Base-by-base conservation (phyloP, 2,113 vertebrate species). In the Phylloscopus trochiloides region DNA sequence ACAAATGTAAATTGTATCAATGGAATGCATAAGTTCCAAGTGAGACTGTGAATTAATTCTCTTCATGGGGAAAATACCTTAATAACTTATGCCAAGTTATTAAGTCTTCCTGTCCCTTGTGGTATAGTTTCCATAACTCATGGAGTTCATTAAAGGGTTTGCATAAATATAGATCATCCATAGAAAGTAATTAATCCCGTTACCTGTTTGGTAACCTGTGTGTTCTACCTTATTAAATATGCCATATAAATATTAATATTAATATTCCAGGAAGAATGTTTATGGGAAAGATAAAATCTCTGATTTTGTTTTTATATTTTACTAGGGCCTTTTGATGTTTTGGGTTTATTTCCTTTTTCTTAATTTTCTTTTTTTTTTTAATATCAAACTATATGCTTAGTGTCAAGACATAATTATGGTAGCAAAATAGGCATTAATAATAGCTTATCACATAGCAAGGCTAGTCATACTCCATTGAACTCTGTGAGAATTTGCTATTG, bases 91-190 rank as follows among this genome's bases (percentile, higher is more conserved):
- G 51, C 75, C 42, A 86, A 92, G 48, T 74, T 96, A 93, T 93
- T 97, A 97, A 95, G 72, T 76, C 90, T 88, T 94, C 17, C 68
- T 88, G 38, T 93, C 93, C 85, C 94, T 93, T 83, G 90, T 71
- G 92, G 68, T 77, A 14, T 38, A 71, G 55, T 51, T 95, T 93
- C 67, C 34, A 52, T 77, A 96, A 77, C 9, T 51, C 55, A 67
- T 26, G 57, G 45, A 88, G 88, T 86, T 94, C 92, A 92, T 95
- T 93, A 93, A 91, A 88, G 31, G 14, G 25, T 88, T 96, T 67
- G 62, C 48, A 94, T 88, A 77, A 90, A 79, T 74, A 65, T 8
- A 77, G n/a, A 83, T 83, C 40, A 77, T 73, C 59, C 61, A 42
- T 6, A 6, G 48, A 71, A 93, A 81, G 48, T 71, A 85, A 88